Evolutionary conservation across 2,888 invertebrate species (phyloP), one percentile per base, ranked within the genome.

Genomic region (Tinea pellionella): DNA sequence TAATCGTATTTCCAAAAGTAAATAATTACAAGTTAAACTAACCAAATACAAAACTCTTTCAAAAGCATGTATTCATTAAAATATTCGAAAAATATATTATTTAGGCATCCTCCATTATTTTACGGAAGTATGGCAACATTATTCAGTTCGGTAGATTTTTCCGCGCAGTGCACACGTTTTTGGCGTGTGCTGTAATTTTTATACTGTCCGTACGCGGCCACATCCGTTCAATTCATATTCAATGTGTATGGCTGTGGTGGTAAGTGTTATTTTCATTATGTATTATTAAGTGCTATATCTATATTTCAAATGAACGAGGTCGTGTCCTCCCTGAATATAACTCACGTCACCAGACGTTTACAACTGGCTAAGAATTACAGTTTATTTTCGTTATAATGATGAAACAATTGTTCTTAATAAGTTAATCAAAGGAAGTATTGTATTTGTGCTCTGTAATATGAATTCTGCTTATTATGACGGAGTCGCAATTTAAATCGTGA

Each of bases 191-290:
- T 67, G 80, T 79, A 70, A 78, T 77, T 81, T 87, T 82, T 63
- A 64, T 77, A 76, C 73, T 16, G 84, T 59, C 85, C 87, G 80
- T 78, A 84, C 82, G 84, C 88, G 88, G 88, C 89, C 89, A 89
- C 88, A 88, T 88, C 90, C 86, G 84, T 83, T 85, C 83, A 81
- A 83, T 79, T 85, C 75, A 80, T 80, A 90, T 90, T 91, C 90
- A 92, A 93, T 93, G 93, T 93, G 93, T 93, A 93, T 93, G 93
- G 93, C 92, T 92, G 92, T 92, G 92, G 91, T 90, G 92, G 93
- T 93, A 87, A 91, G 93, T 90, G 56, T 63, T 62, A 61, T 43
- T 63, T 63, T 62, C 63, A 61, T 67, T 56, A 57, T 32, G 2
- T 57, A 11, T 15, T 29, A 55, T 24, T 24, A 24, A 24, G 2